Evolutionary conservation across 2,797 vertebrate genomes (phyloP).

Genomic region (Lacerta agilis): DNA sequence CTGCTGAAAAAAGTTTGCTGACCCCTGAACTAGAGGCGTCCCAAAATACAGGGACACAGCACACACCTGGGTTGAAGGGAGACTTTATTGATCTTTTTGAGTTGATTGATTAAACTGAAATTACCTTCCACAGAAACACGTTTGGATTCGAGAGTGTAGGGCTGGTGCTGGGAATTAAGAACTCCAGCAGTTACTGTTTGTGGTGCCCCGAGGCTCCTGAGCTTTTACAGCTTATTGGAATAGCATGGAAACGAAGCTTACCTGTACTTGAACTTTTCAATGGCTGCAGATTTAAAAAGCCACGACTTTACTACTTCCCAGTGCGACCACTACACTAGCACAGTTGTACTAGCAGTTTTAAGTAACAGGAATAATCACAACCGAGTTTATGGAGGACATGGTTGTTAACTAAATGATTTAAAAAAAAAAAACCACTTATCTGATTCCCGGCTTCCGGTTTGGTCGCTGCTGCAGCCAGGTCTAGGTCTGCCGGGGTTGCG

Average conservation of each 20-base stretch:
- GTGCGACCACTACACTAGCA: neutral
- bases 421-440: neutral
- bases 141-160: neutral
- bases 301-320: neutral
- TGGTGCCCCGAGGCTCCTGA: neutral
- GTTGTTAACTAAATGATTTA: neutral
- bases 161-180: neutral
- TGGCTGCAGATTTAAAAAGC: neutral
- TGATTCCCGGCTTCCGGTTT: no score
- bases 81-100: neutral
- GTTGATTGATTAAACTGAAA: neutral
- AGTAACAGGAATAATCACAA: slow-evolving; percentile 8
- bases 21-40: neutral
- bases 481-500: no score
- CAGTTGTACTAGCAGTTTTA: fast-evolving
- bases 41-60: neutral
- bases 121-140: neutral
- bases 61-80: neutral
- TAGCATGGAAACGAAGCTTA: neutral
- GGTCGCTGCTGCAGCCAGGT: no score
- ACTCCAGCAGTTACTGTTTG: neutral
- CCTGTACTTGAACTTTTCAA: neutral
- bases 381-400: neutral
- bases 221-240: neutral
- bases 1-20: no score